Conservation (phyloP, 2,113 vertebrate genomes). For the Cephalopterus ornatus region DNA sequence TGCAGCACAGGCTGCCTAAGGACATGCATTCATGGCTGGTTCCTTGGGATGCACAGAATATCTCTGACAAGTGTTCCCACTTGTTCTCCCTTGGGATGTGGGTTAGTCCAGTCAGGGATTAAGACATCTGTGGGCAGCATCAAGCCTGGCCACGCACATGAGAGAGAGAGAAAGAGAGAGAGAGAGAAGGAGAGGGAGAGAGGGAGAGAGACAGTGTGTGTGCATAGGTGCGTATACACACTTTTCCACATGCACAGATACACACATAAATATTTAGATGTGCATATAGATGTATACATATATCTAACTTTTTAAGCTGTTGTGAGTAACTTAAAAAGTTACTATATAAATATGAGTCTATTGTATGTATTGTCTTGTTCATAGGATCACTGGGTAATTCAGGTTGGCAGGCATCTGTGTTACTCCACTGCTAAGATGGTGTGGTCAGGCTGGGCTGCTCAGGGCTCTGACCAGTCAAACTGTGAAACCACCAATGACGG, state of each 20-base stretch:
- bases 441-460: not conserved
- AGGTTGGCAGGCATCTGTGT: not conserved
- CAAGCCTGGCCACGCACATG: not conserved
- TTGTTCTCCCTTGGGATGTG: not conserved
- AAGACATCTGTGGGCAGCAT: not conserved
- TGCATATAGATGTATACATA: not conserved
- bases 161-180: not conserved
- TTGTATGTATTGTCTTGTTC: not conserved
- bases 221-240: accelerated
- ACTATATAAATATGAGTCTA: not conserved
- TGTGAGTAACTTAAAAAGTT: not conserved
- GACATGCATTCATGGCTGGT: accelerated
- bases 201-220: not conserved
- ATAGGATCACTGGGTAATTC: not conserved
- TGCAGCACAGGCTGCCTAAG: not conserved
- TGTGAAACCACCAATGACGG: not conserved
- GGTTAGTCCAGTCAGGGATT: not conserved
- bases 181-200: not conserved
- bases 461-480: not conserved
- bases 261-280: not conserved
- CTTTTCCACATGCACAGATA: not conserved
- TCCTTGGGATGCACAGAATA: not conserved
- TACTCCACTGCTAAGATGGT: not conserved
- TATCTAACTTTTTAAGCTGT: not conserved
- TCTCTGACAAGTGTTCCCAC: not conserved